Evolutionary conservation across 2,888 invertebrate genomes (phyloP).

Genomic region (Lasioglossum morio): DNA sequence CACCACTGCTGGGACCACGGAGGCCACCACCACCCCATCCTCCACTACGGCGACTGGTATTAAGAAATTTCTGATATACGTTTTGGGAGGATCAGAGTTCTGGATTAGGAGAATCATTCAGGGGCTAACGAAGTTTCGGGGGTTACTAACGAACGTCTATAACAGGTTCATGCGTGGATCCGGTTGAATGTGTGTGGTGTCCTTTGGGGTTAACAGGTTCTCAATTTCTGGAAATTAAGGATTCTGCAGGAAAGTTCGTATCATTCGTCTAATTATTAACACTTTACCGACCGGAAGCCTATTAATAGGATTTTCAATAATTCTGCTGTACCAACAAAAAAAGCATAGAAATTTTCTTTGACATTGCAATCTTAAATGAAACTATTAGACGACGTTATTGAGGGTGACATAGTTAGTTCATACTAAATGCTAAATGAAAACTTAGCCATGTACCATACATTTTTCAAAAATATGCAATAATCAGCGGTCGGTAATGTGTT

Average conservation of each 20-base stretch:
- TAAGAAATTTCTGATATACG: constrained; percentile 77
- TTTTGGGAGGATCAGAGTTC: constrained; percentile 74
- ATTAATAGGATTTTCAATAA: too few relatives aligned
- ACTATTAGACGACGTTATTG: too few relatives aligned
- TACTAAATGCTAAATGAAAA: too few relatives aligned
- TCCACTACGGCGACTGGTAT: constrained; percentile 76
- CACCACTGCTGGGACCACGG: constrained; percentile 26
- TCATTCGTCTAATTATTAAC: not conserved
- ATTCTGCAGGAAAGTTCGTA: not conserved
- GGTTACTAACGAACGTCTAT: constrained; percentile 71
- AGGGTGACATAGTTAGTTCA: too few relatives aligned
- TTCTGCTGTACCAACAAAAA: too few relatives aligned
- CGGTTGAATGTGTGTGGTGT: constrained; percentile 46
- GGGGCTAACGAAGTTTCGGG: constrained; percentile 74
- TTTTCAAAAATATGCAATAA: too few relatives aligned
- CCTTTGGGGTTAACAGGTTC: not conserved
- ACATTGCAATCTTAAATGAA: too few relatives aligned
- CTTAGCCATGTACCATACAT: too few relatives aligned
- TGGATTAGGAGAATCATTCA: constrained; percentile 75
- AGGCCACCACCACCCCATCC: constrained; percentile 28
- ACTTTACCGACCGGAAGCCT: too few relatives aligned
- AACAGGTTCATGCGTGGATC: constrained; percentile 65
- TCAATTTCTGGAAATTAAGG: not conserved
- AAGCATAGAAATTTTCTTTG: too few relatives aligned
- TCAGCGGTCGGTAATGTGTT: too few relatives aligned